A percentile compares a stretch with the other conserved stretches of the same genome.
Conservation (phyloP, 2,113 vertebrate genomes). For the Syngnathus typhle region DNA sequence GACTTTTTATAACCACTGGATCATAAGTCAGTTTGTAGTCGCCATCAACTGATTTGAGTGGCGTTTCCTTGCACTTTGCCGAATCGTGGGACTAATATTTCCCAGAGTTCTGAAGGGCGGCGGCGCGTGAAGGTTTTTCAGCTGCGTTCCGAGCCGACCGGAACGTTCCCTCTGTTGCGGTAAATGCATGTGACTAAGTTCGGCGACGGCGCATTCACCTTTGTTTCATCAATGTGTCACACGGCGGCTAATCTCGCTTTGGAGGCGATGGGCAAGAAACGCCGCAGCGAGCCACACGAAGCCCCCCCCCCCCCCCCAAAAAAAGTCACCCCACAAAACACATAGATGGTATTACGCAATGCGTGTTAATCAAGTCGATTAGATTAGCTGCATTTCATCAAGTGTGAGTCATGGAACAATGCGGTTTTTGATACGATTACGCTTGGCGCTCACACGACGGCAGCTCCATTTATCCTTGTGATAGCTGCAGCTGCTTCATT, state of each 20-base stretch:
- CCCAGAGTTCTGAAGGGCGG: neutral
- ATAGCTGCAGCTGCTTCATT: conserved; percentile 4
- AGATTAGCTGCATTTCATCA: conserved; percentile 50
- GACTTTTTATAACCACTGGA: too few species aligned
- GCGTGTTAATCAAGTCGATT: conserved; percentile 49
- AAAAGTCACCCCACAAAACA: conserved; percentile 11
- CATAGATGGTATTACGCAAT: conserved; percentile 37
- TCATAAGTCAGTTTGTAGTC: too few species aligned
- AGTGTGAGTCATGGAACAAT: conserved; percentile 44
- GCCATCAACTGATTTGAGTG: too few species aligned
- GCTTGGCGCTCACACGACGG: conserved; percentile 33
- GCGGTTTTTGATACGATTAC: conserved; percentile 40
- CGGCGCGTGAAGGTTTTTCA: neutral
- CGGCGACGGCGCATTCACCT: conserved; percentile 20
- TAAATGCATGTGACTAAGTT: conserved; percentile 17
- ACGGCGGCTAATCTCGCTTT: conserved; percentile 22
- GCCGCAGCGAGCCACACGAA: neutral
- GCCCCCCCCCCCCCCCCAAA: neutral
- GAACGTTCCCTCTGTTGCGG: neutral
- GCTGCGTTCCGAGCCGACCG: neutral
- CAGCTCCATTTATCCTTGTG: conserved; percentile 25
- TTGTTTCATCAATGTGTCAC: conserved; percentile 15
- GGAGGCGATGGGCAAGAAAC: conserved; percentile 29
- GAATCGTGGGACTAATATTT: neutral
- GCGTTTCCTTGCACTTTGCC: too few species aligned